Evolutionary conservation across 2,888 invertebrate species (phyloP).

Genomic region (Polyommatus iphigenia): DNA sequence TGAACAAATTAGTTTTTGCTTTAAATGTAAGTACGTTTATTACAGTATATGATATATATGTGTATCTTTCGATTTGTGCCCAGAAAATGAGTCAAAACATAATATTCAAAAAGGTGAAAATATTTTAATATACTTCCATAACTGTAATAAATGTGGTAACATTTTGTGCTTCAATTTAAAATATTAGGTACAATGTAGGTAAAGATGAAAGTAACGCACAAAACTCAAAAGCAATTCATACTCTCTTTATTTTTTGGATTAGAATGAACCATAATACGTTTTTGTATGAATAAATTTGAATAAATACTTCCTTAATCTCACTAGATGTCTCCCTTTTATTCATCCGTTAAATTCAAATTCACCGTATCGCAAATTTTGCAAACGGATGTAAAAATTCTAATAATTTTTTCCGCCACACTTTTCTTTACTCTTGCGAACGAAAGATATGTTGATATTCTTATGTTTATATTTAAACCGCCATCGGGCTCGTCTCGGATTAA

Average conservation of each 20-base stretch:
- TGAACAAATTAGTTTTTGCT: no score
- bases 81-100: no score
- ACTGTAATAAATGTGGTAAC: background rate
- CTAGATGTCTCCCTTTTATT: slow-evolving; percentile 10
- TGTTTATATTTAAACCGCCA: slow-evolving; percentile 25
- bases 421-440: background rate
- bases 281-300: slow-evolving; percentile 22
- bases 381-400: background rate
- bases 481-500: slow-evolving; percentile 30
- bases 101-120: no score
- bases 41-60: no score
- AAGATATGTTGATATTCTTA: background rate
- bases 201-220: background rate
- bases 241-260: background rate
- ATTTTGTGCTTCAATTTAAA: background rate
- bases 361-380: background rate
- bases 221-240: background rate
- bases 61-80: no score
- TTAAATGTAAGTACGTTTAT: no score
- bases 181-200: background rate
- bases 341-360: background rate
- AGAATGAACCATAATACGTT: slow-evolving; percentile 2
- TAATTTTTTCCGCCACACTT: background rate
- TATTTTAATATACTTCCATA: background rate
- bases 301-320: slow-evolving; percentile 10